Evolutionary conservation across 2,888 invertebrate genomes (phyloP).

Genomic region (Eumacrocentrus americanus): DNA sequence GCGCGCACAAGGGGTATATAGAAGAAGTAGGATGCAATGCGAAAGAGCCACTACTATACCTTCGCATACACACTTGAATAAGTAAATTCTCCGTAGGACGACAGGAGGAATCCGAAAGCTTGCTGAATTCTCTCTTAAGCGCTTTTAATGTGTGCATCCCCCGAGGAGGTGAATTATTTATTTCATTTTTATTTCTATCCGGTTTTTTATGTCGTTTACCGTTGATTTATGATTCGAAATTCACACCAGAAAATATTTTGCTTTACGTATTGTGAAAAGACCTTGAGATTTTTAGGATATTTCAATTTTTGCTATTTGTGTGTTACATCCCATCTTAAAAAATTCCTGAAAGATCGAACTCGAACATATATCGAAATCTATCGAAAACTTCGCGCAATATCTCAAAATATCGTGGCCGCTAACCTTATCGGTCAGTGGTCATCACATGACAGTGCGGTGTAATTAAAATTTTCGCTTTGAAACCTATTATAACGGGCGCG

Average conservation of each 20-base stretch:
- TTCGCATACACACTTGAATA: constrained; percentile 24
- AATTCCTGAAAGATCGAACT: no score
- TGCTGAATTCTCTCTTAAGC: constrained; percentile 27
- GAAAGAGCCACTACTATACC: constrained; percentile 18
- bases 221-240: constrained; percentile 19
- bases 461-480: no score
- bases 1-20: not conserved
- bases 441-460: no score
- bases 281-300: no score
- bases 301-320: not conserved
- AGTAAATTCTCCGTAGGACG: constrained; percentile 31
- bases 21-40: constrained; percentile 11
- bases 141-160: constrained; percentile 18
- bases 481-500: no score
- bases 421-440: no score
- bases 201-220: constrained; percentile 3
- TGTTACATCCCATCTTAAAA: no score
- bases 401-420: no score
- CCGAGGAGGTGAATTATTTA: constrained; percentile 14
- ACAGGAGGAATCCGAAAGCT: constrained; percentile 30
- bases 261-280: no score
- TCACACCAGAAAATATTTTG: constrained; percentile 9
- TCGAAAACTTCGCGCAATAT: no score
- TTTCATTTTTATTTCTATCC: constrained; percentile 12
- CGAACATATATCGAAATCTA: no score